Evolutionary conservation across 2,797 vertebrate species (phyloP).

Genomic region (Acanthis flammea): DNA sequence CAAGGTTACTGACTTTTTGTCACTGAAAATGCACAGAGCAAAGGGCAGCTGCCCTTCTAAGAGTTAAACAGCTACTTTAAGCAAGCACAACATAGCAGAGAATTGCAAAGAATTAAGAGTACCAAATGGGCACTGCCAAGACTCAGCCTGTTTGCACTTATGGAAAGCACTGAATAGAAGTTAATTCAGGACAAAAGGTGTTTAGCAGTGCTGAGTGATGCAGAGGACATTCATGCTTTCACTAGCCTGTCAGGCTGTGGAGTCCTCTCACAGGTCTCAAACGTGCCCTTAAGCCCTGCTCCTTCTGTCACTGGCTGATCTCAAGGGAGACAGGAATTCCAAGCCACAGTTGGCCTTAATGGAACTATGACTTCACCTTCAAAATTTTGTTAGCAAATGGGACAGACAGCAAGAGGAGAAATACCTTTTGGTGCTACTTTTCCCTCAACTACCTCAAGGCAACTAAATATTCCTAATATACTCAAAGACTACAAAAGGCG

Average conservation of each 20-base stretch:
- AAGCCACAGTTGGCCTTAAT: neutral
- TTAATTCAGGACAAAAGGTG: neutral
- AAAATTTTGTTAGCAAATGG: neutral
- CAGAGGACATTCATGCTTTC: neutral
- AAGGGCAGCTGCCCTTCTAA: neutral
- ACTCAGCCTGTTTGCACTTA: neutral
- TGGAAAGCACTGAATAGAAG: neutral
- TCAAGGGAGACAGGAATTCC: neutral
- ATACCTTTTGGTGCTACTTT: neutral
- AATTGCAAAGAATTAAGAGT: neutral
- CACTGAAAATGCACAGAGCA: neutral
- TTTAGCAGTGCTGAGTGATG: neutral
- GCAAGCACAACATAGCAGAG: neutral
- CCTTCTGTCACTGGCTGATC: neutral
- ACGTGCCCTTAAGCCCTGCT: rapidly evolving
- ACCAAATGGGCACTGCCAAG: neutral
- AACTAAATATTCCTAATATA: neutral
- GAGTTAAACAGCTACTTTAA: neutral
- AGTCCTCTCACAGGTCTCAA: neutral
- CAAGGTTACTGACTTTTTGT: neutral
- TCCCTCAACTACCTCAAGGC: neutral
- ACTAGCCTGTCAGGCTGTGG: neutral
- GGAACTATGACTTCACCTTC: neutral
- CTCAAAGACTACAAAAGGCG: neutral
- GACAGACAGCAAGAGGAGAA: neutral